Percentiles rank a stretch among this genome's conserved stretches.
Conservation (phyloP, 2,113 vertebrate species). For the Daubentonia madagascariensis region DNA sequence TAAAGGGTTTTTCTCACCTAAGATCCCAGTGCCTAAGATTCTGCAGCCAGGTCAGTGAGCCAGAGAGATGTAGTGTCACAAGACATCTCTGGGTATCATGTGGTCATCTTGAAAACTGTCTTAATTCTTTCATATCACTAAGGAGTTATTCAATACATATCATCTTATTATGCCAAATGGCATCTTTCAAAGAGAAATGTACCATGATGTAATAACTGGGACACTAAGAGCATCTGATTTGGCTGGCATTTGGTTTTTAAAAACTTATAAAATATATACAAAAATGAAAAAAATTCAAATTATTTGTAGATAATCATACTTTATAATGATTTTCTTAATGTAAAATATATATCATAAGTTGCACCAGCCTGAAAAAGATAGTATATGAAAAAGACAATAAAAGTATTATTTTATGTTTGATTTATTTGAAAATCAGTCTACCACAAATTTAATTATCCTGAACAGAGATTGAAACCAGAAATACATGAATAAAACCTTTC, state of each 20-base stretch:
- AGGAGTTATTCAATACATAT: background rate
- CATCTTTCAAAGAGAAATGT: background rate
- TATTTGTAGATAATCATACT: background rate
- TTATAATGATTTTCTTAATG: background rate
- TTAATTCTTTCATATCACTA: background rate
- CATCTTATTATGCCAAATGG: background rate
- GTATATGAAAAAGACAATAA: background rate
- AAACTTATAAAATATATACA: background rate
- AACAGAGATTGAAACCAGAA: conserved; percentile 20
- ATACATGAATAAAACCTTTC: conserved; percentile 15
- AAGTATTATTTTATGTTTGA: conserved; percentile 32
- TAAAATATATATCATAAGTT: background rate
- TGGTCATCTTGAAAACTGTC: background rate
- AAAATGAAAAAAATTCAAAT: background rate
- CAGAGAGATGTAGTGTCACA: background rate
- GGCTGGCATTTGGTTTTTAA: background rate
- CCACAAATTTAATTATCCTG: background rate
- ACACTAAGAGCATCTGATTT: background rate
- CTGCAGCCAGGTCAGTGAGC: background rate
- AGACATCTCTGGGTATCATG: background rate
- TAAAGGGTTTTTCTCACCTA: background rate
- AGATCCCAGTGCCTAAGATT: background rate
- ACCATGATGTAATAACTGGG: background rate
- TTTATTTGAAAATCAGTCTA: conserved; percentile 42
- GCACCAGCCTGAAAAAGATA: background rate